These are phyloP conservation scores for Zaprionus bogoriensis DNA, from an alignment of 2,888 invertebrate genomes.

Conservation along the genomic window DNA sequence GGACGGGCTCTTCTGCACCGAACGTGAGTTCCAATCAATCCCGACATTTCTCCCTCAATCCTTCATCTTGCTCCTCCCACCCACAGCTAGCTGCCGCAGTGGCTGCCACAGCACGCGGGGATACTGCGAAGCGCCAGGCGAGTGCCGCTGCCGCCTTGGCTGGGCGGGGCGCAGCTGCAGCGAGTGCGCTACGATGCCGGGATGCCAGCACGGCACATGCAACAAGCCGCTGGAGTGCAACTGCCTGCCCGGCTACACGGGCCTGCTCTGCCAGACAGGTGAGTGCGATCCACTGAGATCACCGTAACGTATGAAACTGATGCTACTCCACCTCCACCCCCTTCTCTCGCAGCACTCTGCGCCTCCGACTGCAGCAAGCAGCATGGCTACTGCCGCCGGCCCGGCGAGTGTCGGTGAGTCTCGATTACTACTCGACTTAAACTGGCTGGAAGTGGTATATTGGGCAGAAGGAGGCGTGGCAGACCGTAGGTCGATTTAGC, in stretches of 20 bases:
- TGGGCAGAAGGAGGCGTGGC: too few relatives aligned
- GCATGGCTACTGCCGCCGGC: constrained; percentile 92
- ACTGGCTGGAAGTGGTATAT: too few relatives aligned
- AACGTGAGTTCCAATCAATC: constrained; percentile 86
- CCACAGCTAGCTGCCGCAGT: constrained; percentile 91
- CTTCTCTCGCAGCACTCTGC: constrained; percentile 88
- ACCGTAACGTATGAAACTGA: background rate
- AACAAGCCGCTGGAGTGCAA: constrained; percentile 94
- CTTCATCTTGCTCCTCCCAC: background rate
- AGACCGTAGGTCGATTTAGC: too few relatives aligned
- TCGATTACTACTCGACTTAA: too few relatives aligned
- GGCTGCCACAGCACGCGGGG: constrained; percentile 94
- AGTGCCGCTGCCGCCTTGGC: constrained; percentile 94
- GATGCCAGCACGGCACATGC: constrained; percentile 95
- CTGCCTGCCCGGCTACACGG: constrained; percentile 95
- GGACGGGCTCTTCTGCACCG: constrained; percentile 94
- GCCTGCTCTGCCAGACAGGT: constrained; percentile 94
- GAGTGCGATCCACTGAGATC: constrained; percentile 80
- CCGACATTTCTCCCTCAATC: background rate
- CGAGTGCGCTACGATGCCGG: constrained; percentile 93
- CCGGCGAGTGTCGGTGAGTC: constrained; percentile 89
- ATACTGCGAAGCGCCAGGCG: constrained; percentile 92
- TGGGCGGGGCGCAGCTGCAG: constrained; percentile 94
- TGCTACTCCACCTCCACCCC: background rate
- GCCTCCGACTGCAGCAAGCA: constrained; percentile 91